A percentile compares a stretch with the other conserved stretches of the same genome.
Evolutionary conservation across 2,888 invertebrate genomes (phyloP).

Genomic region (Scaptomyza flava): DNA sequence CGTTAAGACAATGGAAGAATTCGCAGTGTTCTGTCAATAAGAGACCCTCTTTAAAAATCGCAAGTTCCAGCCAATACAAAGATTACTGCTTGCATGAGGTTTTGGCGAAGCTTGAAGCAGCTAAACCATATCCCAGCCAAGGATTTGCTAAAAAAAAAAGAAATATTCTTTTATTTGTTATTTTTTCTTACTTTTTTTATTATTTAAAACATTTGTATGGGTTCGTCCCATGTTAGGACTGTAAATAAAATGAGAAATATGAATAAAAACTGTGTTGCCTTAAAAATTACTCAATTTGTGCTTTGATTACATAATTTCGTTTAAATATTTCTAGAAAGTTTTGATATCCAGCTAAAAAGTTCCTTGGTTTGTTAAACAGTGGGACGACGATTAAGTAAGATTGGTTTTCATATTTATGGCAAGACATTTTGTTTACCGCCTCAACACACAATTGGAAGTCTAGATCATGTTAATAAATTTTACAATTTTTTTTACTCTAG

Average conservation of each 20-base stretch:
- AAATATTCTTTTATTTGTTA: too few species aligned
- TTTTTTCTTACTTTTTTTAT: too few species aligned
- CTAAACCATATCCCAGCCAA: not conserved
- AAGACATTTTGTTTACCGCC: not conserved
- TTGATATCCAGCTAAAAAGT: too few species aligned
- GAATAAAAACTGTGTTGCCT: too few species aligned
- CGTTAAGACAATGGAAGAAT: not conserved
- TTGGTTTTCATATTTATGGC: not conserved
- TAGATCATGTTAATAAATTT: not conserved
- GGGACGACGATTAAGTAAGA: not conserved
- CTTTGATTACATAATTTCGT: not conserved
- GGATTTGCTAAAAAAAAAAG: too few species aligned
- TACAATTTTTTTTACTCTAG: too few species aligned
- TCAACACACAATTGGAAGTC: not conserved
- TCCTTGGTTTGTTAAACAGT: too few species aligned
- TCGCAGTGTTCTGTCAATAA: not conserved
- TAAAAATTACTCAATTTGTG: not conserved
- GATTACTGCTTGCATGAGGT: not conserved
- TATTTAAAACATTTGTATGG: too few species aligned
- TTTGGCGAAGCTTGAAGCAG: not conserved
- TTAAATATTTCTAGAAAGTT: too few species aligned
- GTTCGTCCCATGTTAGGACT: too few species aligned
- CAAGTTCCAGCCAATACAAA: not conserved
- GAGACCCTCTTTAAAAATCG: not conserved
- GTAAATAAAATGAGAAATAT: too few species aligned